Conservation (phyloP, 2,888 invertebrate genomes). For the Notodonta dromedarius region DNA sequence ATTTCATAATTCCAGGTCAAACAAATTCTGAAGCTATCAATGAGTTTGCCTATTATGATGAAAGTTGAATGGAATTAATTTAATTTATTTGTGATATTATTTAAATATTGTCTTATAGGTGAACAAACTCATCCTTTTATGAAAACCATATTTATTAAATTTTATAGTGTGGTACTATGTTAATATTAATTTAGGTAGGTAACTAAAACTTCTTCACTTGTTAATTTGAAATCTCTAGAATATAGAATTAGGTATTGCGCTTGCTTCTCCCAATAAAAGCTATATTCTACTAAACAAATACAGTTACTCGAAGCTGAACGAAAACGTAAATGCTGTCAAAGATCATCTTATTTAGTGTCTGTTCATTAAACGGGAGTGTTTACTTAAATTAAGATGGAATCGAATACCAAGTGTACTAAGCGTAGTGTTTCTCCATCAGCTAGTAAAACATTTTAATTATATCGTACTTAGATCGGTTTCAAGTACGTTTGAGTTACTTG, state of each 20-base stretch:
- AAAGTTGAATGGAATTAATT: constrained; percentile 9
- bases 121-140: no score
- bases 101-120: background rate
- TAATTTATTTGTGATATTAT: background rate
- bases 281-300: constrained; percentile 53
- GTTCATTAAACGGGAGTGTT: constrained; percentile 73
- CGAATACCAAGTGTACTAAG: constrained; percentile 31
- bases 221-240: constrained; percentile 9
- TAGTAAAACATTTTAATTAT: constrained; percentile 47
- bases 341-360: constrained; percentile 66
- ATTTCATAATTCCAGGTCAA: constrained; percentile 24
- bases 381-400: constrained; percentile 74
- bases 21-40: constrained; percentile 27
- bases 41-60: constrained; percentile 26
- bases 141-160: no score
- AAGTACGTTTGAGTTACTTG: constrained; percentile 18
- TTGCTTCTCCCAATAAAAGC: constrained; percentile 40
- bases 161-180: no score
- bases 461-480: constrained; percentile 24
- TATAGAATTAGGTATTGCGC: constrained; percentile 17
- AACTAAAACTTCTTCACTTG: background rate
- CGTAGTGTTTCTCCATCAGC: constrained; percentile 33
- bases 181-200: no score
- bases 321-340: constrained; percentile 56
- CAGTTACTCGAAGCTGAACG: constrained; percentile 62